Evolutionary conservation across 2,113 vertebrate genomes (phyloP).

Genomic region (Hystrix cristata): DNA sequence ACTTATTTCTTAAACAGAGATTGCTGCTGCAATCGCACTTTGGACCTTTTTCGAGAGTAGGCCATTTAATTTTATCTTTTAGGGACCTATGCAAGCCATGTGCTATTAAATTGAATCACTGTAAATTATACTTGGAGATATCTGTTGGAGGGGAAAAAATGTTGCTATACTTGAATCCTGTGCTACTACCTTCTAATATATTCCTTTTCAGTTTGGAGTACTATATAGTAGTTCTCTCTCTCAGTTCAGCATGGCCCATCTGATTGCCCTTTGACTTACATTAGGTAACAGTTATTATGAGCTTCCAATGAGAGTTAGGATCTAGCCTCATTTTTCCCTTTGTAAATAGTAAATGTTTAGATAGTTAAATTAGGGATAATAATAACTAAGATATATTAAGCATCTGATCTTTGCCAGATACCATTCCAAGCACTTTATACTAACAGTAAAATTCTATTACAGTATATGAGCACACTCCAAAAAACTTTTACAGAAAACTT

Average conservation of each 20-base stretch:
- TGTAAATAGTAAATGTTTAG: constrained; percentile 59
- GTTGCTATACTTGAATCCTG: constrained; percentile 1
- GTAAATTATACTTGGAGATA: constrained; percentile 33
- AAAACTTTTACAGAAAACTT: not conserved
- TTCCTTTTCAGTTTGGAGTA: constrained; percentile 40
- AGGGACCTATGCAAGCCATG: constrained; percentile 29
- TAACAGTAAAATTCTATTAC: constrained; percentile 30
- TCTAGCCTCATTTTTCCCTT: constrained; percentile 24
- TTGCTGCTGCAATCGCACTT: not conserved
- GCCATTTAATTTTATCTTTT: not conserved
- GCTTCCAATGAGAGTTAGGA: constrained; percentile 38
- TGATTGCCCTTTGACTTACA: not conserved
- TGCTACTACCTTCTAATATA: not conserved
- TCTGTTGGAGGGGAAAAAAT: not conserved
- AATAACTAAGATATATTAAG: constrained; percentile 50
- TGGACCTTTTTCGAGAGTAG: not conserved
- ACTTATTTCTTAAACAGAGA: constrained; percentile 21
- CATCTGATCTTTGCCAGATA: constrained; percentile 19
- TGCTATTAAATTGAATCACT: constrained; percentile 55
- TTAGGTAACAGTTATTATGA: constrained; percentile 43
- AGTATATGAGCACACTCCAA: not conserved
- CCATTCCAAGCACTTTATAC: constrained; percentile 33
- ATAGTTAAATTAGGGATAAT: constrained; percentile 26
- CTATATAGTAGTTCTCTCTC: not conserved
- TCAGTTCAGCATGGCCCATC: constrained; percentile 16